Evolutionary conservation across 2,113 vertebrate species (phyloP).

Genomic region (Pristiophorus japonicus): DNA sequence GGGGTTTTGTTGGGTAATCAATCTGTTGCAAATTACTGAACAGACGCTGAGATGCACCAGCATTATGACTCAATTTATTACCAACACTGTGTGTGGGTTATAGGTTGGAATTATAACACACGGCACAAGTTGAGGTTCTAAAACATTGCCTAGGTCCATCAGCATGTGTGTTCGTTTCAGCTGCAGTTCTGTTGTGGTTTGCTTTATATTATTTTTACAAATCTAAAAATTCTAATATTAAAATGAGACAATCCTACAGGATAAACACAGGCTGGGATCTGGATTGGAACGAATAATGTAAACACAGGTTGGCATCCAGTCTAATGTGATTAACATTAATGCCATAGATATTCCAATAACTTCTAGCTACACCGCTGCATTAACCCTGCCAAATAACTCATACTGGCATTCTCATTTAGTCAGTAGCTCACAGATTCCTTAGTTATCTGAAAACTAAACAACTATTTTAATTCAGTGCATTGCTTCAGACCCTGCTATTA

Average conservation of each 20-base stretch:
- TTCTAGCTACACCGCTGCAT: no score
- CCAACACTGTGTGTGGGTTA: not conserved
- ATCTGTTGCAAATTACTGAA: not conserved
- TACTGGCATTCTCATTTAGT: not conserved
- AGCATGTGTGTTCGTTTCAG: not conserved
- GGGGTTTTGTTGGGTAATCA: not conserved
- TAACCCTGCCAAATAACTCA: not conserved
- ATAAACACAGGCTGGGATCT: not conserved
- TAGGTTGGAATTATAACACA: not conserved
- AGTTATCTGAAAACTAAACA: not conserved
- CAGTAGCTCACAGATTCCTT: not conserved
- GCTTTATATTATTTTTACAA: not conserved
- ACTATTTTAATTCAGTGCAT: not conserved
- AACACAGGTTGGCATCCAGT: not conserved
- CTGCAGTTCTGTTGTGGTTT: not conserved
- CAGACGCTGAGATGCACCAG: not conserved
- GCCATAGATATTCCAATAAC: no score
- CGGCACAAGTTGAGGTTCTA: not conserved
- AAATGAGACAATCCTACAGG: not conserved
- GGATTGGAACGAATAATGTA: not conserved
- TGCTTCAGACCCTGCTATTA: not conserved
- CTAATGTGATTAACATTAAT: not conserved
- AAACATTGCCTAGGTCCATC: not conserved
- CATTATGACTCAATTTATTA: not conserved
- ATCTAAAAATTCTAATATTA: not conserved